Percentiles rank a stretch among this genome's conserved stretches.
These are phyloP conservation scores for Halocaridina rubra DNA, from an alignment of 2,888 invertebrate genomes.

Conservation along the genomic window DNA sequence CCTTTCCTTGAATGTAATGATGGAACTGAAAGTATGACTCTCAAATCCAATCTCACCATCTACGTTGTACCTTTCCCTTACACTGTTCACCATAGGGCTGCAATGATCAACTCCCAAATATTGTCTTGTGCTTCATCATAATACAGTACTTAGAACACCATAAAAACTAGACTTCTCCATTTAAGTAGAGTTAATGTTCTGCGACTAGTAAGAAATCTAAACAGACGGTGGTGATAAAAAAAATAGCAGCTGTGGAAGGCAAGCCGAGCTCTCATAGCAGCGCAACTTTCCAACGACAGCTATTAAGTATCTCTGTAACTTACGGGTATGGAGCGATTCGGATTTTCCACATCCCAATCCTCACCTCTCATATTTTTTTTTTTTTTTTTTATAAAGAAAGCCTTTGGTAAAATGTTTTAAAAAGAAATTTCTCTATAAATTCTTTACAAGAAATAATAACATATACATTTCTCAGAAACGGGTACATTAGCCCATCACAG, in stretches of 20 bases:
- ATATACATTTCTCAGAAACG: slow-evolving; percentile 39
- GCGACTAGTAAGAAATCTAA: slow-evolving; percentile 50
- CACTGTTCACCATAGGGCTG: not conserved
- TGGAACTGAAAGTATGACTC: slow-evolving; percentile 28
- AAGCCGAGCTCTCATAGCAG: slow-evolving; percentile 29
- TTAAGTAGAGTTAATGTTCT: slow-evolving; percentile 48
- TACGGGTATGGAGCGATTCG: not conserved
- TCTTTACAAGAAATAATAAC: slow-evolving; percentile 36
- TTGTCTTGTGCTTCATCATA: slow-evolving; percentile 48
- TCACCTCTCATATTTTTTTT: slow-evolving; percentile 20
- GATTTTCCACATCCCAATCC: slow-evolving; percentile 35
- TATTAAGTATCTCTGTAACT: slow-evolving; percentile 49
- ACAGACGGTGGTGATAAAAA: slow-evolving; percentile 36
- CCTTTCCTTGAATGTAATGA: slow-evolving; percentile 15
- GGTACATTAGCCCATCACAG: slow-evolving; percentile 52
- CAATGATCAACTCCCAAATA: slow-evolving; percentile 11
- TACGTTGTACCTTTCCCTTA: slow-evolving; percentile 2
- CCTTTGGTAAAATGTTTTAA: slow-evolving; percentile 51
- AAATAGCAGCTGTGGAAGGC: slow-evolving; percentile 15
- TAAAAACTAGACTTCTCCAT: slow-evolving; percentile 42
- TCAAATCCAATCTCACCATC: slow-evolving; percentile 4
- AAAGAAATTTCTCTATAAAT: slow-evolving; percentile 29
- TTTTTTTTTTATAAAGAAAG: slow-evolving; percentile 27
- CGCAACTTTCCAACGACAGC: slow-evolving; percentile 41
- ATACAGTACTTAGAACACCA: slow-evolving; percentile 35